Evolutionary conservation across 64 coral and sea anemone genomes (phyloP), one percentile per base, ranked within the genome.

Genomic region (Anthopleura sola): DNA sequence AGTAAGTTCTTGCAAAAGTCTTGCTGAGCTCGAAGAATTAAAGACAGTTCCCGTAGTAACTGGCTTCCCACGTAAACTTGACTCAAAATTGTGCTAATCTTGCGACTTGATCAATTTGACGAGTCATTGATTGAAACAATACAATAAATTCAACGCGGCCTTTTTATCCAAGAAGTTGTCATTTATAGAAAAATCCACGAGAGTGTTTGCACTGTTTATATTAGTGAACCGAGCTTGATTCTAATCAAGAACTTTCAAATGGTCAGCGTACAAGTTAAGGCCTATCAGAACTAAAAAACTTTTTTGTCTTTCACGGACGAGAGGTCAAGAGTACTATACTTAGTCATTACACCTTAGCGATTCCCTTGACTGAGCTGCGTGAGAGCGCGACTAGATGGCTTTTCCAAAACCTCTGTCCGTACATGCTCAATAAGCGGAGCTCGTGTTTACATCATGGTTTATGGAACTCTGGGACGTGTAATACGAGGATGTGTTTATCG

Each of bases 241-340:
- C n/a, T 15, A 58, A 58, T 21, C 55, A 58, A 58, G 17, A 5
- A 58, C 16, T 5, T 58, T 58, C 21, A 58, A 23, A 23, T 58
- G 3, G 1, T 68, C 62, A 29, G 6, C 20, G 62, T 23, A 29
- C 62, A 68, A 68, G 66, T 71, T 34, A 71, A 71, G 76, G 31
- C 37, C 76, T 79, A 48, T 79, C 7, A 40, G 38, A 19, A 79
- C 4, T 6, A 44, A 44, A 79, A 79, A 79, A 44, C 8, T 12
- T 32, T 53, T 38, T 79, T 24, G 46, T 33, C 18, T 31, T 54
- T 83, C 34, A 83, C 50, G 55, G 50, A 83, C 50, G 82, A 56
- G 55, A 60, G 82, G 82, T 83, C 82, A 83, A 83, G 82, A 60
- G 82, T 54, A 36, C 82, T 60, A 83, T 60, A 79, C 76, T 79